phyloP scores from a whole-genome alignment of 2,888 invertebrate genomes.

The Alcis repandata region DNA sequence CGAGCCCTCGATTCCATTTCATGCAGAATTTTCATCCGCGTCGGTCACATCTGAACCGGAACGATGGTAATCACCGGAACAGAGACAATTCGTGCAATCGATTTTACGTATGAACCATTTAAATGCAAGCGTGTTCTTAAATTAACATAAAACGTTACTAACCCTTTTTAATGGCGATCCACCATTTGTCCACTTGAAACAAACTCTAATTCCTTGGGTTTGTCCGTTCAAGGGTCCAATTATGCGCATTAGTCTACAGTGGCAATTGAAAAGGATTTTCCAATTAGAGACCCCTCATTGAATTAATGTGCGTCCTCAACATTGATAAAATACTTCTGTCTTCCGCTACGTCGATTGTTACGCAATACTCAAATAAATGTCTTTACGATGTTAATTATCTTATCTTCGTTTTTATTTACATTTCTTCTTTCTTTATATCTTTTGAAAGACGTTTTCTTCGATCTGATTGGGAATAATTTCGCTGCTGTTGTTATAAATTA shows the following conservation, averaged over 20 bases:
- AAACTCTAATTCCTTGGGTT: constrained; percentile 65
- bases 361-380: constrained; percentile 47
- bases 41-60: constrained; percentile 35
- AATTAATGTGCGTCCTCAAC: constrained; percentile 70
- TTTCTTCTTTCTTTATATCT: constrained; percentile 29
- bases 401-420: constrained; percentile 45
- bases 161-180: constrained; percentile 53
- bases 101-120: constrained; percentile 47
- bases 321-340: constrained; percentile 68
- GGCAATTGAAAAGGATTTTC: constrained; percentile 73
- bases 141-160: constrained; percentile 53
- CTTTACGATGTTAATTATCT: constrained; percentile 38
- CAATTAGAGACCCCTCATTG: constrained; percentile 70
- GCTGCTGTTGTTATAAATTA: neutral
- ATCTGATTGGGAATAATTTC: constrained; percentile 18
- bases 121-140: constrained; percentile 38
- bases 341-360: constrained; percentile 60
- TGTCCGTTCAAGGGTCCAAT: constrained; percentile 73
- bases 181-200: constrained; percentile 52
- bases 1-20: constrained; percentile 27
- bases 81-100: constrained; percentile 36
- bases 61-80: constrained; percentile 36
- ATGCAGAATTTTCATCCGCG: constrained; percentile 36
- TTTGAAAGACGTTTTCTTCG: constrained; percentile 23
- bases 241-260: constrained; percentile 66